Evolutionary conservation across 2,113 vertebrate species (phyloP).

Genomic region (Fulica atra): DNA sequence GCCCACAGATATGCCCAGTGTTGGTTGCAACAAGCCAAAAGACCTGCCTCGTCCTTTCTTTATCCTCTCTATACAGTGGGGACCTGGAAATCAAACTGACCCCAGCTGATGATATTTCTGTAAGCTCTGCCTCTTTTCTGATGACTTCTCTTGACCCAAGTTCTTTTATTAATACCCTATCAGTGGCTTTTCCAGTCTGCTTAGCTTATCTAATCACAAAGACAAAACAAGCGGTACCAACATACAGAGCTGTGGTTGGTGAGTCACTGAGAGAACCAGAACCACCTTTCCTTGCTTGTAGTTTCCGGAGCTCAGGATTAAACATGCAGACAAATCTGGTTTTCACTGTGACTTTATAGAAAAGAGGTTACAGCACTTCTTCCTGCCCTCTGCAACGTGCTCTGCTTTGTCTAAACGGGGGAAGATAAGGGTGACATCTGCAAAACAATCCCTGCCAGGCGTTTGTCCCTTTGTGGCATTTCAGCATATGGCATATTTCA

Average conservation of each 20-base stretch:
- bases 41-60: neutral
- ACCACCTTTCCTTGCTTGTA: neutral
- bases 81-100: neutral
- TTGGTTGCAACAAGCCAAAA: neutral
- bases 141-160: neutral
- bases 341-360: neutral
- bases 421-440: neutral
- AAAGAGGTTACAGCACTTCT: neutral
- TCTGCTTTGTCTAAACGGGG: neutral
- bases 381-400: neutral
- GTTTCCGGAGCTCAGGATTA: neutral
- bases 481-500: fast-evolving
- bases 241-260: neutral
- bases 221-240: neutral
- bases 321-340: neutral
- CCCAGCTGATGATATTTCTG: neutral
- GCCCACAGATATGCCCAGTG: neutral
- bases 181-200: neutral
- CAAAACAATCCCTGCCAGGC: neutral
- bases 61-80: neutral
- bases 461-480: neutral
- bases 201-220: neutral
- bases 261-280: neutral
- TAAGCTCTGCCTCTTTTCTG: neutral
- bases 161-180: neutral